Percentiles rank a stretch among this genome's conserved stretches.
These are phyloP conservation scores for Ctenosaura bakeri DNA, from an alignment of 2,797 vertebrate species.

Conservation along the genomic window DNA sequence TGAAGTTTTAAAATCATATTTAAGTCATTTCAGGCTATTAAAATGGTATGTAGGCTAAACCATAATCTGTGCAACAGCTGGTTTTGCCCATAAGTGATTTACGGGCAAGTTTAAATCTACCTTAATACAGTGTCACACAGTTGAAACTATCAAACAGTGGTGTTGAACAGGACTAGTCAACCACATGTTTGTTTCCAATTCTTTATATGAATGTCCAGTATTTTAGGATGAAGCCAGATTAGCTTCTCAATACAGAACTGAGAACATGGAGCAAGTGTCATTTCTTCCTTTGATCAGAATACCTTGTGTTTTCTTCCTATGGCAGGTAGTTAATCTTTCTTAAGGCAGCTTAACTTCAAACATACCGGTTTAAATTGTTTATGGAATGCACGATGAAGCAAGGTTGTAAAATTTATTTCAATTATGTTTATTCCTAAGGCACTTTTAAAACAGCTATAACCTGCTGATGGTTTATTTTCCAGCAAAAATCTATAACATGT, in stretches of 20 bases:
- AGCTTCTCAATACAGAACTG: neutral
- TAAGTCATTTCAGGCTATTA: neutral
- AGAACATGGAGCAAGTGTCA: no score
- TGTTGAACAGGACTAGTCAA: neutral
- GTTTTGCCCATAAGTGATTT: neutral
- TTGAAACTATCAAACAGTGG: neutral
- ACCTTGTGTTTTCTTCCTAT: neutral
- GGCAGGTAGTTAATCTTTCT: neutral
- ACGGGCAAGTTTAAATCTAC: neutral
- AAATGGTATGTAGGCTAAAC: neutral
- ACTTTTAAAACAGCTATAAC: neutral
- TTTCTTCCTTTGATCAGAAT: neutral
- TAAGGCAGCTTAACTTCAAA: neutral
- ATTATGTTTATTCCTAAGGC: neutral
- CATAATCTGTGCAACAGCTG: neutral
- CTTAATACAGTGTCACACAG: neutral
- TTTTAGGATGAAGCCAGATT: neutral
- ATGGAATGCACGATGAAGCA: neutral
- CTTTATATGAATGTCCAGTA: neutral
- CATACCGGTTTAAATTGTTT: neutral
- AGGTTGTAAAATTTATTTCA: neutral
- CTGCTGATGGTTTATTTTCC: neutral
- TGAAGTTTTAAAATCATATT: neutral
- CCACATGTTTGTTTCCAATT: neutral
- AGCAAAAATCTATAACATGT: neutral